Conservation (phyloP, 2,113 vertebrate species). For the Trogon melanurus region DNA sequence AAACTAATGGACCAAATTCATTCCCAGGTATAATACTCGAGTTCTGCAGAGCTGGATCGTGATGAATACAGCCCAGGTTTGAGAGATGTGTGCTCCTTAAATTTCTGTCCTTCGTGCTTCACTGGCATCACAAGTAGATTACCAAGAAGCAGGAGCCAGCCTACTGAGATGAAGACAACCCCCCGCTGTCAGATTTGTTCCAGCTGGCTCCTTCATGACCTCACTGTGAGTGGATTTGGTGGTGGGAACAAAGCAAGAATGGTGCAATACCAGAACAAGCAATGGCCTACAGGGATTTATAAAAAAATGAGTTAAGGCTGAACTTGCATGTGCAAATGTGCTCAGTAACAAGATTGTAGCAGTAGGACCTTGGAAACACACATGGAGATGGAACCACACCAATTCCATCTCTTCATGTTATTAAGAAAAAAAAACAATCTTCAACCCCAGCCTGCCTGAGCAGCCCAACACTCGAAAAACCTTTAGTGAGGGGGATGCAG, state of each 20-base stretch:
- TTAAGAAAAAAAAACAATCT: background rate
- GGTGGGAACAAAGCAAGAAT: background rate
- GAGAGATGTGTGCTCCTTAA: background rate
- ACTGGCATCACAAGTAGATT: background rate
- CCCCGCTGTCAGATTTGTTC: background rate
- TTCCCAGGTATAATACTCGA: background rate
- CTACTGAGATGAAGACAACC: background rate
- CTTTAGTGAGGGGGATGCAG: background rate
- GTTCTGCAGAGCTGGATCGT: background rate
- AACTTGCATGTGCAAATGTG: background rate
- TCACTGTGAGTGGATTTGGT: background rate
- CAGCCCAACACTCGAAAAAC: background rate
- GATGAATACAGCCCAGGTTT: background rate
- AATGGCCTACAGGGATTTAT: background rate
- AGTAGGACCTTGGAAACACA: background rate
- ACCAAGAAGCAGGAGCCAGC: background rate
- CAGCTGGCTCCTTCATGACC: background rate
- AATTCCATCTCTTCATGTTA: background rate
- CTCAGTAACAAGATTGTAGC: background rate
- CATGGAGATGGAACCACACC: background rate
- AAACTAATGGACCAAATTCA: background rate
- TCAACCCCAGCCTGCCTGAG: background rate
- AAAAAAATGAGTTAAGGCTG: background rate
- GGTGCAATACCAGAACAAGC: background rate
- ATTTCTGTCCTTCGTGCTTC: background rate